These are phyloP conservation scores for Hyalella azteca DNA, from an alignment of 2,888 invertebrate species.

Conservation along the genomic window DNA sequence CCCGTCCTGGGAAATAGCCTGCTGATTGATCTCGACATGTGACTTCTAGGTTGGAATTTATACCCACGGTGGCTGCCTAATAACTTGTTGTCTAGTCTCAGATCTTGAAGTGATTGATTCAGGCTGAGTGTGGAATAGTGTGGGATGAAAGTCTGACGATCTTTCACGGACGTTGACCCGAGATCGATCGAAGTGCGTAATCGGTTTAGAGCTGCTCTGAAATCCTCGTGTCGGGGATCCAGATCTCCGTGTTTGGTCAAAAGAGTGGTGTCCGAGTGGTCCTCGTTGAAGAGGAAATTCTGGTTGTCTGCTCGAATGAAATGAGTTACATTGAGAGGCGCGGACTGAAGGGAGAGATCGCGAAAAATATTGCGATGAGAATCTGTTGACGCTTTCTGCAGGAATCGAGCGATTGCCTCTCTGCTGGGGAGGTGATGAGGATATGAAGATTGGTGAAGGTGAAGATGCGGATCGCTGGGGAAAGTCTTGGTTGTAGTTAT, in stretches of 20 bases:
- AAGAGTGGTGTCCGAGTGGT: neutral
- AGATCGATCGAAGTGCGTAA: conserved; percentile 25
- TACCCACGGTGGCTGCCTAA: conserved; percentile 9
- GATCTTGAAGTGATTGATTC: conserved; percentile 31
- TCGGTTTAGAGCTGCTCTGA: conserved; percentile 20
- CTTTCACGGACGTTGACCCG: conserved; percentile 14
- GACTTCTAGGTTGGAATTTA: conserved; percentile 12
- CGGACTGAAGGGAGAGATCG: conserved; percentile 11
- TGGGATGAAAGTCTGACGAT: neutral
- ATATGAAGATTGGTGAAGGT: conserved; percentile 38
- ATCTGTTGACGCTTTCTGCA: neutral
- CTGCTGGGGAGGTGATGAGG: conserved; percentile 25
- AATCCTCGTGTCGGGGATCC: neutral
- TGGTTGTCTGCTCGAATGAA: conserved; percentile 1
- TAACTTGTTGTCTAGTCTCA: conserved; percentile 20
- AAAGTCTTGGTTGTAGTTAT: conserved; percentile 37
- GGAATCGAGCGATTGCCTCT: conserved; percentile 2
- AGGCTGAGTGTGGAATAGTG: conserved; percentile 7
- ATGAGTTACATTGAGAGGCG: neutral
- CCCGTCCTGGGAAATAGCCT: neutral
- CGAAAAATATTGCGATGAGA: neutral
- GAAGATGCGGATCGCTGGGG: conserved; percentile 37
- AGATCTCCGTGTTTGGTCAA: conserved; percentile 15
- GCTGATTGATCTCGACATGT: conserved; percentile 20
- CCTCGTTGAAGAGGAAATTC: conserved; percentile 5